Evolutionary conservation across 1,140 invertebrate species (phyloP).

Genomic region (Caenorhabditis remanei): DNA sequence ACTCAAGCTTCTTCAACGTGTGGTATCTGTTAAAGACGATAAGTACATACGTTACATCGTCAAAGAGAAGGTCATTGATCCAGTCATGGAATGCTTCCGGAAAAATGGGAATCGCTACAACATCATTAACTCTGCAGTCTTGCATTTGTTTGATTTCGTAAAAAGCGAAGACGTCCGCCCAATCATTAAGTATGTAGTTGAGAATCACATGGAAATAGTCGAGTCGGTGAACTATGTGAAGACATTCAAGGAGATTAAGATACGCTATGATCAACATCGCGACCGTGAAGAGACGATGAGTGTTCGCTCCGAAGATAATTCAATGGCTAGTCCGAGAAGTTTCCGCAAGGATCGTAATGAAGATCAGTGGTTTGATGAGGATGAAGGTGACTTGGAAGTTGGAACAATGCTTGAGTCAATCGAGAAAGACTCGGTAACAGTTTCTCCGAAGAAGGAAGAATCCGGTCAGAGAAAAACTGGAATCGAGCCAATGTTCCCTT

Average conservation of each 20-base stretch:
- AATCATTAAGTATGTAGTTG: slow-evolving; percentile 72
- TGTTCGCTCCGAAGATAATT: slow-evolving; percentile 28
- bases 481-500: slow-evolving; percentile 42
- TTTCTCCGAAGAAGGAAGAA: neutral
- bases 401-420: slow-evolving; percentile 2
- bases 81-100: slow-evolving; percentile 94
- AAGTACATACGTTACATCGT: slow-evolving; percentile 97
- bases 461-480: slow-evolving; percentile 21
- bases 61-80: slow-evolving; percentile 86
- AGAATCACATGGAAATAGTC: slow-evolving; percentile 68
- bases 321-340: slow-evolving; percentile 21
- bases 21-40: slow-evolving; percentile 96
- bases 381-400: slow-evolving; percentile 55
- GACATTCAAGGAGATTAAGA: slow-evolving; percentile 70
- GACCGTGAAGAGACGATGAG: slow-evolving; percentile 55
- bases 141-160: slow-evolving; percentile 99
- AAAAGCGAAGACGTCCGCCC: slow-evolving; percentile 73
- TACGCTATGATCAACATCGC: slow-evolving; percentile 66
- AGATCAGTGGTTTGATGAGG: slow-evolving; percentile 65
- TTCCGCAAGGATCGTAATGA: slow-evolving; percentile 18
- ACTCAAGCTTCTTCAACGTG: slow-evolving; percentile 94
- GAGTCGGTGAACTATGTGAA: slow-evolving; percentile 72
- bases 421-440: neutral
- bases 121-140: slow-evolving; percentile 95
- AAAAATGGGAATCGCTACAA: slow-evolving; percentile 97